Percentiles rank a stretch among this genome's conserved stretches.
Evolutionary conservation across 2,888 invertebrate genomes (phyloP).

Genomic region (Baronia brevicornis): DNA sequence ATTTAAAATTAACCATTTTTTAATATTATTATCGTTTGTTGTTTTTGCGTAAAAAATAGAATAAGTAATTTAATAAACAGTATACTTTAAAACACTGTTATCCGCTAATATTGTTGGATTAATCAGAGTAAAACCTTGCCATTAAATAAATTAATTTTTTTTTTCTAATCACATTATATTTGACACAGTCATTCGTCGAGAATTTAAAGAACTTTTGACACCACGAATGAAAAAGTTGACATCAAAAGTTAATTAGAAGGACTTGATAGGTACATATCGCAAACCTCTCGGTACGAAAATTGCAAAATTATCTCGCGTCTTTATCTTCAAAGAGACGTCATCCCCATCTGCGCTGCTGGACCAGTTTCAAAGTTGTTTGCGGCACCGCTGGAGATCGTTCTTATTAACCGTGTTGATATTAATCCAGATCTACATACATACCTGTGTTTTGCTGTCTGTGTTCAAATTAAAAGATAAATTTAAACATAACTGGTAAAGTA

Average conservation of each 20-base stretch:
- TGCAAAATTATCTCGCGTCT: constrained; percentile 71
- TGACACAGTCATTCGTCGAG: not conserved
- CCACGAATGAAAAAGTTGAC: constrained; percentile 42
- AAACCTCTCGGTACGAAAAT: constrained; percentile 61
- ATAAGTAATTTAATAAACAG: no score
- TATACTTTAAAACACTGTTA: no score
- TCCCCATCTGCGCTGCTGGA: constrained; percentile 57
- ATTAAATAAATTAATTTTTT: no score
- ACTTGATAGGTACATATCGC: constrained; percentile 60
- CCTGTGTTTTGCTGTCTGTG: no score
- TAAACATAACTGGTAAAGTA: not conserved
- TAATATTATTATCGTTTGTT: no score
- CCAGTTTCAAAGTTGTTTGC: constrained; percentile 67
- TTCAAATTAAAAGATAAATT: constrained; percentile 12
- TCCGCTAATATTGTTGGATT: no score
- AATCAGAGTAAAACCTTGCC: no score
- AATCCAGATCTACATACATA: constrained; percentile 50
- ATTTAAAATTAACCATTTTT: no score
- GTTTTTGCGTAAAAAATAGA: no score
- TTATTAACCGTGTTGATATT: constrained; percentile 56
- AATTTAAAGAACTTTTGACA: constrained; percentile 30
- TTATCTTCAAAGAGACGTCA: constrained; percentile 75
- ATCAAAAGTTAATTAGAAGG: constrained; percentile 65
- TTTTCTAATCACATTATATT: not conserved
- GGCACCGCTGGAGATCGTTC: constrained; percentile 51